Base-by-base conservation (phyloP, 2,888 invertebrate species). In the Marasmarcha lunaedactyla region DNA sequence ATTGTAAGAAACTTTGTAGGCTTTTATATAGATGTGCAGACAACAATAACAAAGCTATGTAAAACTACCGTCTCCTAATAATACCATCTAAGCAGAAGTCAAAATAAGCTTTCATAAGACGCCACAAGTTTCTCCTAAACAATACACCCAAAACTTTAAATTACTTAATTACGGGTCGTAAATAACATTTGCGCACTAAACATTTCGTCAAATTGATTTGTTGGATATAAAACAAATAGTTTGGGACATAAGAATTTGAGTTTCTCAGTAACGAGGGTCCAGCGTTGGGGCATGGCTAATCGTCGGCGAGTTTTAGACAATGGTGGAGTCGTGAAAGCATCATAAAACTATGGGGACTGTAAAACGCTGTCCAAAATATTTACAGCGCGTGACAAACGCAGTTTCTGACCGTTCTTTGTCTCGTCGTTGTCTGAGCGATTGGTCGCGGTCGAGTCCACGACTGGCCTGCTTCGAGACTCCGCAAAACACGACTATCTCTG, bases 351-450 rank as follows among this genome's bases (percentile, higher is more conserved):
- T 67, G 69, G 65, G 60, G 47, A 59, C 65, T 59, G 67, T 72
- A 68, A 73, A 71, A 62, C 59, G 51, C 64, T 57, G 73, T 76
- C 81, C 76, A 79, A 81, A 81, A 81, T 79, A 81, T 79, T 81
- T 79, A 81, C 79, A 59, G 63, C 71, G 74, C 77, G 74, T 79
- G 78, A 78, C 79, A 77, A 81, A 77, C 68, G 52, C 46, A 54
- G 54, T 49, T 54, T 42, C 20, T 20, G 20, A 5, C 20, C 4
- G 3, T 51, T 55, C 62, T 73, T 78, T 79, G 77, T 79, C 71
- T 76, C 55, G 56, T 40, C 43, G 13, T 4, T 5, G 12, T 9
- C 70, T 66, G 67, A 4, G 50, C 59, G 54, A 78, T 81, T 79
- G 63, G 81, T 52, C 55, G 50, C 72, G 73, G 69, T 64, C 63